Evolutionary conservation across 2,888 invertebrate species (phyloP).

Genomic region (Oscheius sp.): DNA sequence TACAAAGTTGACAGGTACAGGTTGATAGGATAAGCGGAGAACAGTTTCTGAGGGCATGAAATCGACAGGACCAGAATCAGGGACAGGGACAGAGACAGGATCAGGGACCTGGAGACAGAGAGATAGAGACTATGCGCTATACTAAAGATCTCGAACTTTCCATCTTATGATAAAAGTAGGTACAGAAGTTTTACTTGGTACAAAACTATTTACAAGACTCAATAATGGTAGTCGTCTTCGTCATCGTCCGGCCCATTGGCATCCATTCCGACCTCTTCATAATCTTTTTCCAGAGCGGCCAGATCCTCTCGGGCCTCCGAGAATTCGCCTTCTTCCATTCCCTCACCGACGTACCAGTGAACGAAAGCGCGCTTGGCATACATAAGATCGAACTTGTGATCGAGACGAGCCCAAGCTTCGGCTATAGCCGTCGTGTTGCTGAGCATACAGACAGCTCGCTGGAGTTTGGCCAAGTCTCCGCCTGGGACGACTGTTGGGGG

Average conservation of each 20-base stretch:
- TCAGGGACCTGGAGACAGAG: too few species aligned
- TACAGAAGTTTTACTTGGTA: too few species aligned
- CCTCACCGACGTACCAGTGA: slow-evolving; percentile 76
- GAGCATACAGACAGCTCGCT: slow-evolving; percentile 84
- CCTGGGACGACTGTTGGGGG: slow-evolving; percentile 86
- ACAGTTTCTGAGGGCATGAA: too few species aligned
- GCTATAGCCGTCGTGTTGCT: slow-evolving; percentile 63
- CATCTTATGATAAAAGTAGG: too few species aligned
- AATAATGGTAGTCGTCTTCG: slow-evolving; percentile 52
- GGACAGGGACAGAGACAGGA: too few species aligned
- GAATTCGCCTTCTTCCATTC: slow-evolving; percentile 73
- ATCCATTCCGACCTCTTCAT: slow-evolving; percentile 61
- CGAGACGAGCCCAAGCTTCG: slow-evolving; percentile 87
- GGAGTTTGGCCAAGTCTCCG: slow-evolving; percentile 82
- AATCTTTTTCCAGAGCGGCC: slow-evolving; percentile 65
- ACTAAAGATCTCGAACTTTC: too few species aligned
- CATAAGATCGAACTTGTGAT: slow-evolving; percentile 81
- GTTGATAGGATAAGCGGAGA: too few species aligned
- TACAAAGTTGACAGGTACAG: too few species aligned
- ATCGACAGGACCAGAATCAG: too few species aligned
- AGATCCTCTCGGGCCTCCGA: slow-evolving; percentile 70
- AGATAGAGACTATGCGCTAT: too few species aligned
- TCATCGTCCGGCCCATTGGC: slow-evolving; percentile 53
- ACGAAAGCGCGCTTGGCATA: slow-evolving; percentile 77
- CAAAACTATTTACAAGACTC: not conserved